Conservation (phyloP, 1,140 invertebrate genomes). For the Brachionus rotundiformis region DNA sequence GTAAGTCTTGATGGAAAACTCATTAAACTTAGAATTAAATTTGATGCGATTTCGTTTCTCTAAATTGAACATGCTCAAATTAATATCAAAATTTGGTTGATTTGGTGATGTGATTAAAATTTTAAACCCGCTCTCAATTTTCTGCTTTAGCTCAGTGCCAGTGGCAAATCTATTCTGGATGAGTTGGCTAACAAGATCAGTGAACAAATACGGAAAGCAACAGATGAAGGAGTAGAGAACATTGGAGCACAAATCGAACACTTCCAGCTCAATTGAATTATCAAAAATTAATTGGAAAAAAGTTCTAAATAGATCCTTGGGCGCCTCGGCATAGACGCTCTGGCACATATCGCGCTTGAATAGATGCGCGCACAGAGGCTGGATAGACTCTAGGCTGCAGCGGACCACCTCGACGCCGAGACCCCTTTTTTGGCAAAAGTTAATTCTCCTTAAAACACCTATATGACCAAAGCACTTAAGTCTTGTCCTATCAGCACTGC, state of each 20-base stretch:
- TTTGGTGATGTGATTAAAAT: not conserved
- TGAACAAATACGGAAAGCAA: conserved; percentile 41
- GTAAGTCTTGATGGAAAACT: conserved; percentile 48
- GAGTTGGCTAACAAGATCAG: conserved; percentile 39
- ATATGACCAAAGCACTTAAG: not conserved
- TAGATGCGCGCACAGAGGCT: not conserved
- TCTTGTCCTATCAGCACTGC: too few relatives aligned
- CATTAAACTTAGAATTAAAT: conserved; percentile 47
- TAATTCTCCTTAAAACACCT: not conserved
- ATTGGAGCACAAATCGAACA: conserved; percentile 28
- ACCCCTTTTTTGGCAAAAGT: not conserved
- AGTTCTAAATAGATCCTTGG: not conserved
- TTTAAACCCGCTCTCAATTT: conserved; percentile 26
- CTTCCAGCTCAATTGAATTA: conserved; percentile 26
- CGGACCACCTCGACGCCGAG: not conserved
- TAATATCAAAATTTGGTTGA: conserved; percentile 13
- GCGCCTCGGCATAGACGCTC: not conserved
- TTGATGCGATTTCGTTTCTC: conserved; percentile 41
- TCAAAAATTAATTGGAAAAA: conserved; percentile 40
- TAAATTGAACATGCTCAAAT: conserved; percentile 43
- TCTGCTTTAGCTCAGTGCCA: not conserved
- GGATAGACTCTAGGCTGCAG: conserved; percentile 17
- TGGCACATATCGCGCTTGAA: not conserved
- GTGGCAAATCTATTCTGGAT: not conserved
- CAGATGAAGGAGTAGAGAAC: conserved; percentile 21